Percentiles rank a stretch among this genome's conserved stretches.
phyloP scores from a whole-genome alignment of 2,113 vertebrate species.

The Cynocephalus volans region DNA sequence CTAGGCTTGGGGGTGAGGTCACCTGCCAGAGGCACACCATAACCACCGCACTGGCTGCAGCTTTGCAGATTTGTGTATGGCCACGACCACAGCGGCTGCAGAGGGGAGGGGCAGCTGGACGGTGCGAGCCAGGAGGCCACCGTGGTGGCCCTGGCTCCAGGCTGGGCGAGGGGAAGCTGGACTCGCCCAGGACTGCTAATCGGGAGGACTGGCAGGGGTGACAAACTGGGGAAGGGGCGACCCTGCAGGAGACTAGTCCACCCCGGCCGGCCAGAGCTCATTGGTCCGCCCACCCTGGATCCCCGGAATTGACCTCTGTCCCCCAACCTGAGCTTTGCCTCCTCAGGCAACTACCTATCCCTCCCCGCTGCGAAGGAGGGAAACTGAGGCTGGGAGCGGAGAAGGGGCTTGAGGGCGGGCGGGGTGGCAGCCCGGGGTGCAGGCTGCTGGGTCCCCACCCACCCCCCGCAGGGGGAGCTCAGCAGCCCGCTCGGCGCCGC shows the following conservation, averaged over 20 bases:
- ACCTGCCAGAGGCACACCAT: background rate
- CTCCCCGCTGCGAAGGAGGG: background rate
- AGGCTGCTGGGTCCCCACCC: background rate
- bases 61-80: background rate
- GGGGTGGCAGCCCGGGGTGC: accelerated
- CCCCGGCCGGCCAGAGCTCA: background rate
- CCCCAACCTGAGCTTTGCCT: background rate
- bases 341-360: background rate
- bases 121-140: background rate
- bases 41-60: accelerated
- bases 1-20: background rate
- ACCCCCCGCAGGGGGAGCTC: accelerated
- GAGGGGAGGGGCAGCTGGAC: too few species aligned
- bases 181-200: background rate
- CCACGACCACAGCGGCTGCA: background rate
- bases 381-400: background rate
- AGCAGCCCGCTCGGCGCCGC: accelerated
- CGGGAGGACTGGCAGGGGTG: too few species aligned
- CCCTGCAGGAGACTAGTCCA: background rate
- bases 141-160: too few species aligned
- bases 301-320: background rate
- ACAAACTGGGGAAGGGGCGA: too few species aligned
- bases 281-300: accelerated
- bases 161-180: background rate
- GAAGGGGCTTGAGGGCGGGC: background rate